These are phyloP conservation scores for Sturnus vulgaris DNA, from an alignment of 2,113 vertebrate genomes.

Conservation along the genomic window DNA sequence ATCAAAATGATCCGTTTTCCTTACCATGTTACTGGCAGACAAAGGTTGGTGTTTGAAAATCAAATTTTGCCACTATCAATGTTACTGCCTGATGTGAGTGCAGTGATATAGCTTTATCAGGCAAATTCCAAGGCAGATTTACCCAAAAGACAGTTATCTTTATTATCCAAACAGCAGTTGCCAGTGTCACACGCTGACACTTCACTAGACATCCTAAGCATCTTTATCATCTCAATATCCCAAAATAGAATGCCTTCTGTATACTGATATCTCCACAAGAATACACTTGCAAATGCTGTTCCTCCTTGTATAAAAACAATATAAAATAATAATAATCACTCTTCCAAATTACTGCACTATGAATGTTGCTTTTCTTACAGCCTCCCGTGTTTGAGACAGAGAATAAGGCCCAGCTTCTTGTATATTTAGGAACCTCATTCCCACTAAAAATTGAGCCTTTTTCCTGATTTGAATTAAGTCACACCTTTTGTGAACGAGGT, in stretches of 20 bases:
- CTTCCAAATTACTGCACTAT: neutral
- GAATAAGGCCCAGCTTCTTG: neutral
- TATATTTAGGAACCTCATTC: neutral
- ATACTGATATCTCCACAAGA: neutral
- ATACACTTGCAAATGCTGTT: neutral
- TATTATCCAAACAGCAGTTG: constrained; percentile 32
- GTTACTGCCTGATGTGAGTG: neutral
- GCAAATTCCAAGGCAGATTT: constrained; percentile 41
- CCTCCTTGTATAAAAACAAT: neutral
- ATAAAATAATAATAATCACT: neutral
- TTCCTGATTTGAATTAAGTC: neutral
- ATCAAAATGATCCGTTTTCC: constrained; percentile 53
- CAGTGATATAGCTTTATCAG: neutral
- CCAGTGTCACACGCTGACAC: neutral
- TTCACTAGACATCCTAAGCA: neutral
- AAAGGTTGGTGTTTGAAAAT: neutral
- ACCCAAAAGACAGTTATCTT: constrained; percentile 34
- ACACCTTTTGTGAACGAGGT: neutral
- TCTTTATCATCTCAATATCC: constrained; percentile 5
- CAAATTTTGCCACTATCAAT: neutral
- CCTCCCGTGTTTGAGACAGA: neutral
- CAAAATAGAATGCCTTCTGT: neutral
- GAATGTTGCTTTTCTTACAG: neutral
- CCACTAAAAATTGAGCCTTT: neutral
- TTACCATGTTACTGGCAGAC: constrained; percentile 14